Evolutionary conservation across 1,140 invertebrate genomes (phyloP).

Genomic region (Dendroctonus ponderosae): DNA sequence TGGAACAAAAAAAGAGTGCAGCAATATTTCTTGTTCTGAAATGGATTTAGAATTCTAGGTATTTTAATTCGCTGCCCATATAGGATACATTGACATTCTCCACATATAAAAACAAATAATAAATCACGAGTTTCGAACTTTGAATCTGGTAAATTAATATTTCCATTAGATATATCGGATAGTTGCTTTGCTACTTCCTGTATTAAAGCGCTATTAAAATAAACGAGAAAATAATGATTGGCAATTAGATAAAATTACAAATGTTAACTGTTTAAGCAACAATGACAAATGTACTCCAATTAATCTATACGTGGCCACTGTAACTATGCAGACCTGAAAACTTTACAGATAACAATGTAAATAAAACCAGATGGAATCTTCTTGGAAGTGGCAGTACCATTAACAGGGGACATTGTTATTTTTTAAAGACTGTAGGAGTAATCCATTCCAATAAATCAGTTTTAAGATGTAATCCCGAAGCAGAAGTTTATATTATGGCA

Average conservation of each 20-base stretch:
- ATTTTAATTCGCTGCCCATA: no score
- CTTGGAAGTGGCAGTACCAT: conserved; percentile 18
- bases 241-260: no score
- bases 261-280: not conserved
- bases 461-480: conserved; percentile 28
- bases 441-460: conserved; percentile 31
- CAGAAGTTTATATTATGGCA: conserved; percentile 23
- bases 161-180: no score
- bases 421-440: conserved; percentile 30
- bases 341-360: conserved; percentile 25
- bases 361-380: conserved; percentile 22
- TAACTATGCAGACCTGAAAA: conserved; percentile 15
- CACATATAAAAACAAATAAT: no score
- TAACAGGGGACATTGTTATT: conserved; percentile 25
- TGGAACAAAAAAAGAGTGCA: no score
- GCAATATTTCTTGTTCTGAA: no score
- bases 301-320: conserved; percentile 18
- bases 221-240: no score
- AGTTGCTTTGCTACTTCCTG: no score
- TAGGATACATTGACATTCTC: not conserved
- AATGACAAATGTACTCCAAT: conserved; percentile 23
- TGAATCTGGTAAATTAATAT: no score
- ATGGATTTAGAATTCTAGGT: no score
- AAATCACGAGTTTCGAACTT: no score
- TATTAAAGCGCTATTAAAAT: no score